Percentiles rank a stretch among this genome's conserved stretches.
phyloP scores from a whole-genome alignment of 1,140 invertebrate species.

The Piezodorus guildinii region DNA sequence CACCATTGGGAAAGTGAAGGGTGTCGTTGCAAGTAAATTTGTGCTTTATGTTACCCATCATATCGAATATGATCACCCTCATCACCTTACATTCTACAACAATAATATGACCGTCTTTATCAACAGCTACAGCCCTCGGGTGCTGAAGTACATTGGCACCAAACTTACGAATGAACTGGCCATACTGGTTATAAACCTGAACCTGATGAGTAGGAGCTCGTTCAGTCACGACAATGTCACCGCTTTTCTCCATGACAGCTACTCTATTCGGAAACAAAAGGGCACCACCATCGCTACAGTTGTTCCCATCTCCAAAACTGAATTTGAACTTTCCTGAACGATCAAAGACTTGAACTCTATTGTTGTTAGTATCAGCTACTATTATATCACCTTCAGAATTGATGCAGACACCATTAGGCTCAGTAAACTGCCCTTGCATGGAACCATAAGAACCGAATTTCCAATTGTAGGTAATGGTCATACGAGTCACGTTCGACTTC shows the following conservation, averaged over 20 bases:
- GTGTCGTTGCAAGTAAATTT: constrained; percentile 98
- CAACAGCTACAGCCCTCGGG: constrained; percentile 93
- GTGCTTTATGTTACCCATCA: constrained; percentile 87
- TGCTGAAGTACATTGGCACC: constrained; percentile 97
- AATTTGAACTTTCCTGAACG: constrained; percentile 98
- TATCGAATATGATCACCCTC: constrained; percentile 98
- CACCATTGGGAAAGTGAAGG: constrained; percentile 98
- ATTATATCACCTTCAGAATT: constrained; percentile 99
- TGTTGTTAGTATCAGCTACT: constrained; percentile 99
- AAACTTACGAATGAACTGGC: constrained; percentile 98
- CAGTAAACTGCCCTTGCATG: constrained; percentile 97
- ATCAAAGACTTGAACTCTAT: constrained; percentile 97
- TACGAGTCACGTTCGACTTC: constrained; percentile 89
- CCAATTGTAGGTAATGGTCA: constrained; percentile 99
- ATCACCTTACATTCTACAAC: constrained; percentile 99
- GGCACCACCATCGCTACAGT: constrained; percentile 85
- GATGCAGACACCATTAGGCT: constrained; percentile 95
- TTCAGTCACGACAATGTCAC: constrained; percentile 98
- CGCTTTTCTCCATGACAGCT: constrained; percentile 89
- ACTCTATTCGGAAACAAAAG: constrained; percentile 96
- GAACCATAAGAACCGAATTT: constrained; percentile 99
- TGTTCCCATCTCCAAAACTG: constrained; percentile 89
- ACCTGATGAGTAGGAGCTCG: constrained; percentile 95
- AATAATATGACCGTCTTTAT: constrained; percentile 93
- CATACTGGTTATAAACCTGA: constrained; percentile 99